phyloP scores from a whole-genome alignment of 2,888 invertebrate genomes.

The Athalia circularis region DNA sequence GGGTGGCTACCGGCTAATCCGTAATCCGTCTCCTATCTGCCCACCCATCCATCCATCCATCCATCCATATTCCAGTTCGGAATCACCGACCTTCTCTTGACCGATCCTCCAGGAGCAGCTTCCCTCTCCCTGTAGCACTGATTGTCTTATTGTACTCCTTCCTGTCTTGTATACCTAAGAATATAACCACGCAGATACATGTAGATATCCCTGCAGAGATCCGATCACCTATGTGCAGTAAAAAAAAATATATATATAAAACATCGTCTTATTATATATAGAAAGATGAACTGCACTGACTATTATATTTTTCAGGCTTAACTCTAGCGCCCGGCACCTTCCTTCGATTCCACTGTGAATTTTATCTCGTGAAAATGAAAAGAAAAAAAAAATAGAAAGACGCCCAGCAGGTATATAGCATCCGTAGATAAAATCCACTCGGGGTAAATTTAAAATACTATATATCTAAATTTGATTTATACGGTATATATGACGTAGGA shows the following conservation, averaged over 20 bases:
- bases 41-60: slow-evolving; percentile 60
- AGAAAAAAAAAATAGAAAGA: too few species aligned
- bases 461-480: too few species aligned
- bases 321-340: neutral
- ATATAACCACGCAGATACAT: slow-evolving; percentile 24
- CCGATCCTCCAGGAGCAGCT: too few species aligned
- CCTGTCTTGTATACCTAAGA: slow-evolving; percentile 47
- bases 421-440: too few species aligned
- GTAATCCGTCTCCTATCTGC: slow-evolving; percentile 68
- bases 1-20: slow-evolving; percentile 66
- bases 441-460: too few species aligned
- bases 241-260: neutral
- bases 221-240: slow-evolving; percentile 1
- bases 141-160: slow-evolving; percentile 68
- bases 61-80: neutral
- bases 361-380: slow-evolving; percentile 5
- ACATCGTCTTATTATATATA: neutral
- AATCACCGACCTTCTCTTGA: too few species aligned
- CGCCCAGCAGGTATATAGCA: too few species aligned
- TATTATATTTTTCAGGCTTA: slow-evolving; percentile 6
- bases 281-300: neutral
- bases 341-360: neutral
- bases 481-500: too few species aligned
- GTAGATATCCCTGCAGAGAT: slow-evolving; percentile 27
- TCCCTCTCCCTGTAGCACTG: slow-evolving; percentile 51